Conservation (phyloP, 2,797 vertebrate species). For the Uromys caudimaculatus region DNA sequence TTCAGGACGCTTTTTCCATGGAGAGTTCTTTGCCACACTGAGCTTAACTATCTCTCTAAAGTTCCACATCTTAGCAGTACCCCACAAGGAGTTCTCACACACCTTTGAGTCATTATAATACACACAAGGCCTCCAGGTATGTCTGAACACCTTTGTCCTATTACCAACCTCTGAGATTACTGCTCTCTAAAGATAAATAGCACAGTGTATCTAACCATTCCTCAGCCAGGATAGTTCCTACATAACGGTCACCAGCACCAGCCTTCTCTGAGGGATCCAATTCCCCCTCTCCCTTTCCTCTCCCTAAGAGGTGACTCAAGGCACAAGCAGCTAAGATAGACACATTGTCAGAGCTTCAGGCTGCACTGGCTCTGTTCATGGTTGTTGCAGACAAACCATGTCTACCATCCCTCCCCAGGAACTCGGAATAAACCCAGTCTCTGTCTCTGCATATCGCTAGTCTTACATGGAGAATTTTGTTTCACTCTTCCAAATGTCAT, state of each 20-base stretch:
- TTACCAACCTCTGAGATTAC: background rate
- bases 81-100: background rate
- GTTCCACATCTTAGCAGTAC: background rate
- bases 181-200: background rate
- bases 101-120: background rate
- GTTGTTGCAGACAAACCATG: background rate
- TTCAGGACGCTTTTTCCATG: background rate
- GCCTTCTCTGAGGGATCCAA: background rate
- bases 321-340: background rate
- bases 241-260: background rate
- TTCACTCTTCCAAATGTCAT: background rate
- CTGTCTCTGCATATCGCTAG: background rate
- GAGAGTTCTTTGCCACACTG: background rate
- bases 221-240: background rate
- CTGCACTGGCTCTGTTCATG: background rate
- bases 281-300: background rate
- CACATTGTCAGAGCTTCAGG: too few relatives aligned
- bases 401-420: background rate
- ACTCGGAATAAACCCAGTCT: background rate
- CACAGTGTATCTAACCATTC: background rate
- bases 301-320: background rate
- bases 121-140: background rate
- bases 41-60: background rate
- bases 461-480: background rate
- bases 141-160: background rate